phyloP scores from a whole-genome alignment of 2,113 vertebrate species.

The Copsychus sechellarum region DNA sequence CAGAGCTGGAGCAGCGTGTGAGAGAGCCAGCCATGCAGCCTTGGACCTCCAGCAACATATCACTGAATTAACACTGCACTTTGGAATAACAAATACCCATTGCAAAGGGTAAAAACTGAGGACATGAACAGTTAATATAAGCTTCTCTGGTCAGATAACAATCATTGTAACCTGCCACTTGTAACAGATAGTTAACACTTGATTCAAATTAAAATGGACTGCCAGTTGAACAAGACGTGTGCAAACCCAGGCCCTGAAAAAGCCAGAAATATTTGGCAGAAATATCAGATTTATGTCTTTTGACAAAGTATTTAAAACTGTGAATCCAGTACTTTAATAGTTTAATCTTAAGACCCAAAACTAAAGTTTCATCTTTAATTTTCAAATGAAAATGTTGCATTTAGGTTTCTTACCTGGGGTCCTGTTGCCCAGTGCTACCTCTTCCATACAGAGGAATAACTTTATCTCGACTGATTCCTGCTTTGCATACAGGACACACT shows the following conservation, averaged over 20 bases:
- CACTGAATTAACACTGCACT: background rate
- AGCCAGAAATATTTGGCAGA: background rate
- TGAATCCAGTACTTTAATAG: background rate
- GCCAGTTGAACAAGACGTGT: background rate
- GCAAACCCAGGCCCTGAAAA: background rate
- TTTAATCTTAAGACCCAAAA: background rate
- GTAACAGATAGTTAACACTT: background rate
- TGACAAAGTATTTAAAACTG: background rate
- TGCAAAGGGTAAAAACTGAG: background rate
- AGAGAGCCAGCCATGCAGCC: background rate
- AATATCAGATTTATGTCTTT: background rate
- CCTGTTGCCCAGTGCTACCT: slow-evolving; percentile 95
- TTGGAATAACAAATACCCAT: background rate
- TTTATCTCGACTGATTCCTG: slow-evolving; percentile 96
- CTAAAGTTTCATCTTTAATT: background rate
- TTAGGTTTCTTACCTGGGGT: slow-evolving; percentile 85
- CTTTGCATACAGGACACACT: slow-evolving; percentile 98
- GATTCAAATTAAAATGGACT: background rate
- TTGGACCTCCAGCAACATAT: background rate
- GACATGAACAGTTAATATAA: background rate
- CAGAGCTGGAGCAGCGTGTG: background rate
- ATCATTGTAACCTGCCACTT: background rate
- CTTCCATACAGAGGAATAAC: slow-evolving; percentile 96
- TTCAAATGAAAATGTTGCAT: background rate
- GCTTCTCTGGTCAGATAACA: background rate